phyloP scores from a whole-genome alignment of 2,888 invertebrate species.

The Drosophila robusta region DNA sequence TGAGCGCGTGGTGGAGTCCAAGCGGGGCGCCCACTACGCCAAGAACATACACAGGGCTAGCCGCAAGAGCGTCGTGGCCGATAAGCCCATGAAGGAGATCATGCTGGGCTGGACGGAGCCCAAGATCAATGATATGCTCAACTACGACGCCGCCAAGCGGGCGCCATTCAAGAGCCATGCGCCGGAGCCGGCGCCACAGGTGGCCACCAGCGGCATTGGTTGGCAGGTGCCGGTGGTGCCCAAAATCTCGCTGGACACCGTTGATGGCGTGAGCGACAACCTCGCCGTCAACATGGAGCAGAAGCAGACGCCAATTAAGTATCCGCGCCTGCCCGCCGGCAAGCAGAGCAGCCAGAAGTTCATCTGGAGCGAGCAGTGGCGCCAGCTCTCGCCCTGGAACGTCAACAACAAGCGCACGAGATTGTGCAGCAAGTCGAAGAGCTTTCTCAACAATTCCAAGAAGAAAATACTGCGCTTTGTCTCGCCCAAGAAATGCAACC shows the following conservation, averaged over 20 bases:
- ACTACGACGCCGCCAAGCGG: slow-evolving; percentile 61
- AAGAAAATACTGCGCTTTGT: slow-evolving; percentile 82
- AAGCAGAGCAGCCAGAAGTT: slow-evolving; percentile 67
- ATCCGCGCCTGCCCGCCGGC: slow-evolving; percentile 34
- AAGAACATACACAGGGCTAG: slow-evolving; percentile 58
- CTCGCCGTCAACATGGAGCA: slow-evolving; percentile 81
- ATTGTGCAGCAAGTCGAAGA: slow-evolving; percentile 61
- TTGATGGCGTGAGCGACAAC: slow-evolving; percentile 82
- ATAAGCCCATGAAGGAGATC: slow-evolving; percentile 63
- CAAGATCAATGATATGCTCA: slow-evolving; percentile 82
- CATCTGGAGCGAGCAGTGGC: slow-evolving; percentile 78
- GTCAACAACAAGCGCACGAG: slow-evolving; percentile 50
- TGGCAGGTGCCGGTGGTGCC: slow-evolving; percentile 74
- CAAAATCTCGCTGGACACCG: slow-evolving; percentile 82
- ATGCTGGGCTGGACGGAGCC: slow-evolving; percentile 73
- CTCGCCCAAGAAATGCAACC: slow-evolving; percentile 77
- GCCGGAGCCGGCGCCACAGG: slow-evolving; percentile 74
- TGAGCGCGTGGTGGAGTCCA: slow-evolving; percentile 71
- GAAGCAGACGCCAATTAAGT: slow-evolving; percentile 83
- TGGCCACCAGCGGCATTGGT: slow-evolving; percentile 52
- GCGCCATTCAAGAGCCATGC: slow-evolving; percentile 61
- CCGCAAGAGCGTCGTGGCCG: slow-evolving; percentile 31
- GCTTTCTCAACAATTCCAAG: slow-evolving; percentile 80
- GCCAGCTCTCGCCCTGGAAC: slow-evolving; percentile 80
- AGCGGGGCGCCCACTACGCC: slow-evolving; percentile 59